Percentiles rank a stretch among this genome's conserved stretches.
Conservation (phyloP, 2,797 vertebrate species). For the Chaunax sp. region DNA sequence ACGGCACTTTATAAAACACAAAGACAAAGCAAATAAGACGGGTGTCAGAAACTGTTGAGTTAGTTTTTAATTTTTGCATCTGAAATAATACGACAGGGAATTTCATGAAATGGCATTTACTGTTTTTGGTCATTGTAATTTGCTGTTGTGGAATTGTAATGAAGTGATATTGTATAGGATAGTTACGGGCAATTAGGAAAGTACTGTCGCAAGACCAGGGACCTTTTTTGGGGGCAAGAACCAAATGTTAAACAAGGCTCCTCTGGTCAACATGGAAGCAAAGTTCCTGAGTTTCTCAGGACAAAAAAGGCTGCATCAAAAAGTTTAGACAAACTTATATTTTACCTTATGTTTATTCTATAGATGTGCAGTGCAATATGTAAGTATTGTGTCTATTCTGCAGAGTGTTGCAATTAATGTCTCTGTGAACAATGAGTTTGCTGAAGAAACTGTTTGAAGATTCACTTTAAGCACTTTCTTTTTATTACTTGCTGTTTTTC, state of each 20-base stretch:
- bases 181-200: background rate
- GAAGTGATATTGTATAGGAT: background rate
- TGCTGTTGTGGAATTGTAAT: conserved; percentile 1
- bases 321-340: background rate
- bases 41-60: background rate
- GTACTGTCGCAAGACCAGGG: background rate
- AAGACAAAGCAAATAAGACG: background rate
- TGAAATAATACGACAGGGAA: background rate
- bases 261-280: background rate
- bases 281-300: background rate
- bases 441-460: conserved; percentile 3
- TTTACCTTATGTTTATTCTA: background rate
- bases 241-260: conserved; percentile 4
- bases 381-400: background rate
- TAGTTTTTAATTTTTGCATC: background rate
- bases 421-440: conserved; percentile 3
- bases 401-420: conserved; percentile 10
- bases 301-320: background rate
- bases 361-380: background rate
- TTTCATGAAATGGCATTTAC: background rate
- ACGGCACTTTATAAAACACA: background rate
- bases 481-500: background rate
- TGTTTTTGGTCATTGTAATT: background rate
- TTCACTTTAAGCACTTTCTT: too few species aligned
- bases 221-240: conserved; percentile 5